These are phyloP conservation scores for Protophormia terraenovae DNA, from an alignment of 2,888 invertebrate genomes.

Conservation along the genomic window DNA sequence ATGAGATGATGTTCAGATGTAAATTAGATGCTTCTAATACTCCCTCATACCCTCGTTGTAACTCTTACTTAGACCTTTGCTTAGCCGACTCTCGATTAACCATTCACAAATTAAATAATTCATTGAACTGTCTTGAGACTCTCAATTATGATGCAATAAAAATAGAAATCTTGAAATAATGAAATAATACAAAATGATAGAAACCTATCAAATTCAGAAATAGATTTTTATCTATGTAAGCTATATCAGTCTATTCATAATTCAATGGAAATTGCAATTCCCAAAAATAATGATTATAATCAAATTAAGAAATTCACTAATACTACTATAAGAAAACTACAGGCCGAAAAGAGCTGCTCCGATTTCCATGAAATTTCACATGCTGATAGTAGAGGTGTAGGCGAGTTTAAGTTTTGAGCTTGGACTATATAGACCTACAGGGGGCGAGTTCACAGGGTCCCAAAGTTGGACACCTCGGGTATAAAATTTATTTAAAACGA, in stretches of 20 bases:
- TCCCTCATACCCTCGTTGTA: background rate
- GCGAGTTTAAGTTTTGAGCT: no score
- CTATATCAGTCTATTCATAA: background rate
- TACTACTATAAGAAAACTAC: background rate
- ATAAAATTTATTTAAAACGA: no score
- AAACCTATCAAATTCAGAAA: constrained; percentile 6
- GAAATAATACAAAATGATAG: background rate
- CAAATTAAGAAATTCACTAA: background rate
- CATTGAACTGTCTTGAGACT: background rate
- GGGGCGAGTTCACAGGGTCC: no score
- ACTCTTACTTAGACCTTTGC: background rate
- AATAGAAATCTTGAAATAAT: no score
- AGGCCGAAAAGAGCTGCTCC: background rate
- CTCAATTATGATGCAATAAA: background rate
- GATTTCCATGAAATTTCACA: no score
- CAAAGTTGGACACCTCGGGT: no score
- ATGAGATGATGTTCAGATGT: background rate
- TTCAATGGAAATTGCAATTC: background rate
- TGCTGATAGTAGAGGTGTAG: no score
- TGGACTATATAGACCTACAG: no score
- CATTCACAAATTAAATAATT: background rate
- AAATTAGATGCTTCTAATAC: background rate
- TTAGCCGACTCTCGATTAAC: background rate
- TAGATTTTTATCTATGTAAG: background rate
- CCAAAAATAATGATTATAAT: background rate